Evolutionary conservation across 2,113 vertebrate genomes (phyloP).

Genomic region (Seriola dumerili): DNA sequence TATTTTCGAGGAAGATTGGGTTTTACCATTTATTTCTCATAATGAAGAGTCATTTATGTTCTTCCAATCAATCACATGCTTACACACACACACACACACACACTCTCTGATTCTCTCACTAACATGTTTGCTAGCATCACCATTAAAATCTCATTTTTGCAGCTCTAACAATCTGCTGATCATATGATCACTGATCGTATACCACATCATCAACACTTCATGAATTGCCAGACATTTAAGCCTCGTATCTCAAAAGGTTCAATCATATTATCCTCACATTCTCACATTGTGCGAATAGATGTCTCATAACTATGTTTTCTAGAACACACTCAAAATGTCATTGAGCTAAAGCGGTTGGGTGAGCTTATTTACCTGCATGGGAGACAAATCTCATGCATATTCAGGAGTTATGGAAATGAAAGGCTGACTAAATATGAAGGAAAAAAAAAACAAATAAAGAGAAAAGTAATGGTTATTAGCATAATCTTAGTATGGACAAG

Average conservation of each 20-base stretch:
- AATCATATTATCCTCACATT: slow-evolving; percentile 19
- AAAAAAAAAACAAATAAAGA: slow-evolving; percentile 10
- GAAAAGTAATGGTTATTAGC: slow-evolving; percentile 35
- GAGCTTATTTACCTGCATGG: slow-evolving; percentile 52
- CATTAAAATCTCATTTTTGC: slow-evolving; percentile 57
- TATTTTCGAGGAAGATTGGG: background rate
- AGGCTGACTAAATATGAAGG: slow-evolving; percentile 2
- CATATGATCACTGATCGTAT: slow-evolving; percentile 39
- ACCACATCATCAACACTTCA: slow-evolving; percentile 18
- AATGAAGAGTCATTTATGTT: background rate
- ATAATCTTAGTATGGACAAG: slow-evolving; percentile 29
- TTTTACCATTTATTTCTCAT: slow-evolving; percentile 18
- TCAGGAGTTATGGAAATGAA: slow-evolving; percentile 30
- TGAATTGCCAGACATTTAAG: background rate
- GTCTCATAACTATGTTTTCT: slow-evolving; percentile 26
- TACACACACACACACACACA: background rate
- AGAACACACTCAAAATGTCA: slow-evolving; percentile 26
- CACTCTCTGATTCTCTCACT: background rate
- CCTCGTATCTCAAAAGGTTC: slow-evolving; percentile 2
- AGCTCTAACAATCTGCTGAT: slow-evolving; percentile 46
- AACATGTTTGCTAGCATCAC: slow-evolving; percentile 36
- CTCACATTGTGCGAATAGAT: slow-evolving; percentile 22
- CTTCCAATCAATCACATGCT: background rate
- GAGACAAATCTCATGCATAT: slow-evolving; percentile 66
- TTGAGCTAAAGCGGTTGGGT: slow-evolving; percentile 14